Percentiles rank a stretch among this genome's conserved stretches.
phyloP scores from a whole-genome alignment of 2,888 invertebrate genomes.

The Hesperia comma region DNA sequence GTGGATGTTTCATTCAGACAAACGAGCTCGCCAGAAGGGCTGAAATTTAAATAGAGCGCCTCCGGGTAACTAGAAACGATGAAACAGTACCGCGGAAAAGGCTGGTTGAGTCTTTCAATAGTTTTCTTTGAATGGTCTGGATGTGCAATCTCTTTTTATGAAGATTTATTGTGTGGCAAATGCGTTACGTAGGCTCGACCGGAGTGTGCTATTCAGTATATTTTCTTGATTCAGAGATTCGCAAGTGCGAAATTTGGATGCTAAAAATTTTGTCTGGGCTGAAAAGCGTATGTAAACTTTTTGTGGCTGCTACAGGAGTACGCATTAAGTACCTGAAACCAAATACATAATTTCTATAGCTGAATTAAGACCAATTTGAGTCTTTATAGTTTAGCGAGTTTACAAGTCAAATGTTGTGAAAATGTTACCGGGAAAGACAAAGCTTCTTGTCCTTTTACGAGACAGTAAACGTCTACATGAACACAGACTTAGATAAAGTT shows the following conservation, averaged over 20 bases:
- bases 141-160: constrained; percentile 37
- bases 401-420: too few relatives aligned
- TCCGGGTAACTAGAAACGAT: constrained; percentile 35
- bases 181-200: constrained; percentile 33
- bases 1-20: constrained; percentile 30
- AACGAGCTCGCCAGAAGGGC: constrained; percentile 17
- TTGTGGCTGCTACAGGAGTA: not conserved
- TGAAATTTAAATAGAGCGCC: constrained; percentile 34
- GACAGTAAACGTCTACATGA: too few relatives aligned
- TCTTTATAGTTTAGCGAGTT: too few relatives aligned
- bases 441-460: too few relatives aligned
- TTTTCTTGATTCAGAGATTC: constrained; percentile 17
- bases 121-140: constrained; percentile 36
- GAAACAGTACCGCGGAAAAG: constrained; percentile 34
- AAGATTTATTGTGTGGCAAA: constrained; percentile 36
- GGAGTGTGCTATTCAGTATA: constrained; percentile 25
- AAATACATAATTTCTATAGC: too few relatives aligned
- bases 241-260: constrained; percentile 10
- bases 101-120: constrained; percentile 36
- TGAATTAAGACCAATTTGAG: too few relatives aligned
- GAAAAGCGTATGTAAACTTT: constrained; percentile 10
- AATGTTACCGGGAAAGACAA: too few relatives aligned
- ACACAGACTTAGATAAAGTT: too few relatives aligned
- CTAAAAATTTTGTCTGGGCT: not conserved
- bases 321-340: too few relatives aligned